A percentile compares a stretch with the other conserved stretches of the same genome.
Conservation (phyloP, 2,797 vertebrate species). For the Coranthus polyacanthus region DNA sequence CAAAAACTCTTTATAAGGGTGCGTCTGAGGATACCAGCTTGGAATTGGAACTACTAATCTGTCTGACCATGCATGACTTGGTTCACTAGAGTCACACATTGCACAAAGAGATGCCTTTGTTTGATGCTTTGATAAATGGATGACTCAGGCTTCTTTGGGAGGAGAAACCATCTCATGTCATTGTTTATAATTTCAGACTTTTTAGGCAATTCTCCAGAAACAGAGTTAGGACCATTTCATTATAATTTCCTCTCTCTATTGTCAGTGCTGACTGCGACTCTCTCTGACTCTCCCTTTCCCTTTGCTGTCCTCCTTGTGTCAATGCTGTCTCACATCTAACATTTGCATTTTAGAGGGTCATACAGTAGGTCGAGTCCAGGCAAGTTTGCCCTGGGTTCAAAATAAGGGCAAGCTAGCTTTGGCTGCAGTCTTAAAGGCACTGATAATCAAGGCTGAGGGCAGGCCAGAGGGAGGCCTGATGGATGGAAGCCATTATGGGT, state of each 20-base stretch:
- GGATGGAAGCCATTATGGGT: slow-evolving; percentile 74
- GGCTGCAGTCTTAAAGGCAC: slow-evolving; percentile 28
- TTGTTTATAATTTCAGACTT: slow-evolving; percentile 34
- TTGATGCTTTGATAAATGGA: slow-evolving; percentile 27
- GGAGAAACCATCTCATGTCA: slow-evolving; percentile 42
- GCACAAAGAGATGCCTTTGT: slow-evolving; percentile 29
- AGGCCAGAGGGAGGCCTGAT: slow-evolving; percentile 62
- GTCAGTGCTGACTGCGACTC: slow-evolving; percentile 34
- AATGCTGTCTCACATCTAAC: slow-evolving; percentile 3
- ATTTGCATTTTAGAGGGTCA: slow-evolving; percentile 34
- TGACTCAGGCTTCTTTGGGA: slow-evolving; percentile 22
- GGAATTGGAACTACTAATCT: slow-evolving; percentile 8
- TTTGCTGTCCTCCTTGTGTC: slow-evolving; percentile 45
- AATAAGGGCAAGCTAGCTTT: slow-evolving; percentile 55
- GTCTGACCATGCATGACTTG: slow-evolving; percentile 18
- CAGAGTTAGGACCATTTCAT: slow-evolving; percentile 35
- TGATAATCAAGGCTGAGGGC: slow-evolving; percentile 29
- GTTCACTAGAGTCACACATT: slow-evolving; percentile 19
- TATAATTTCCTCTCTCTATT: slow-evolving; percentile 18
- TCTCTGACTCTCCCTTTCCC: slow-evolving; percentile 31
- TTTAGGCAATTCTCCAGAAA: slow-evolving; percentile 19
- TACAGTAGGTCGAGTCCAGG: slow-evolving; percentile 6
- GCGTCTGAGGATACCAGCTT: slow-evolving; percentile 26
- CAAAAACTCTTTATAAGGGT: slow-evolving; percentile 11
- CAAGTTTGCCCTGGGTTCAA: slow-evolving; percentile 73